A percentile compares a stretch with the other conserved stretches of the same genome.
Conservation (phyloP, 2,888 invertebrate genomes). For the Sycophila texana region DNA sequence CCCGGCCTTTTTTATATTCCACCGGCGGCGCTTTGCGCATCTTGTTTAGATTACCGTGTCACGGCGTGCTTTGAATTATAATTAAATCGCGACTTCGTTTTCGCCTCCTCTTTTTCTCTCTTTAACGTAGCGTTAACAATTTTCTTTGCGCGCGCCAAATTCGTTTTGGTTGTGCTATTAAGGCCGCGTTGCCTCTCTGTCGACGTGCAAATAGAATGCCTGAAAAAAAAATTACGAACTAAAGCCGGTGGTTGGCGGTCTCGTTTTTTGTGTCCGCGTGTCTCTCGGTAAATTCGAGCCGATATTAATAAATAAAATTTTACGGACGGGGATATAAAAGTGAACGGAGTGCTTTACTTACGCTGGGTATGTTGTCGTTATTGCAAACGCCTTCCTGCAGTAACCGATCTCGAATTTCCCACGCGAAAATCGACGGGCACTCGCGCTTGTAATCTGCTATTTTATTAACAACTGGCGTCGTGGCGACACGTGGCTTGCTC, state of each 20-base stretch:
- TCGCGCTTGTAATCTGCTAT: conserved; percentile 98
- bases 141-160: neutral
- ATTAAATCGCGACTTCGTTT: neutral
- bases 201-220: neutral
- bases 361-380: conserved; percentile 98
- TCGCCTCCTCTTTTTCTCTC: neutral
- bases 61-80: neutral
- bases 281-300: neutral
- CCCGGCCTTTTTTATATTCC: neutral
- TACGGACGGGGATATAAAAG: neutral
- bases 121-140: neutral
- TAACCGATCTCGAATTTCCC: conserved; percentile 97
- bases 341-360: conserved; percentile 80
- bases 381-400: conserved; percentile 96
- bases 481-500: conserved; percentile 96
- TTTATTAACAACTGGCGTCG: conserved; percentile 94
- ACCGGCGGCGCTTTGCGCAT: neutral
- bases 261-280: neutral
- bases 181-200: neutral
- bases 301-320: neutral
- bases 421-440: conserved; percentile 98
- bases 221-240: neutral
- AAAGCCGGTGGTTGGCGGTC: neutral
- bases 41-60: neutral
- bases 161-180: neutral